A percentile compares a stretch with the other conserved stretches of the same genome.
Evolutionary conservation across 2,888 invertebrate genomes (phyloP).

Genomic region (Heliconius erato): DNA sequence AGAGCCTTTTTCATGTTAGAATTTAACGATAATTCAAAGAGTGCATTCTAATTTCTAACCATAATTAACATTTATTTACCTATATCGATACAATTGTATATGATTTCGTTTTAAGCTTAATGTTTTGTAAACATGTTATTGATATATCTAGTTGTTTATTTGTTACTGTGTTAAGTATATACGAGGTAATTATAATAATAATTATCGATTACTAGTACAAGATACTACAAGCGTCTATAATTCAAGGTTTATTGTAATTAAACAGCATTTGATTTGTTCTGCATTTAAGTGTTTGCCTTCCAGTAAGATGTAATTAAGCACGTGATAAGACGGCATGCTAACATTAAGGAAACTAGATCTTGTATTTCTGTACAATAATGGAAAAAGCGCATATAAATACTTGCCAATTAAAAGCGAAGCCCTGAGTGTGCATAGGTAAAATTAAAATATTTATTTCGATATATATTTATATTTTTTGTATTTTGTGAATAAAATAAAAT

Average conservation of each 20-base stretch:
- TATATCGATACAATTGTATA: neutral
- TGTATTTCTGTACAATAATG: conserved; percentile 20
- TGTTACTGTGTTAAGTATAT: neutral
- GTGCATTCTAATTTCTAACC: neutral
- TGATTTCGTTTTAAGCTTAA: neutral
- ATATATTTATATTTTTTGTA: neutral
- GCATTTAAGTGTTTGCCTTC: conserved; percentile 32
- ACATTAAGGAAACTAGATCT: conserved; percentile 34
- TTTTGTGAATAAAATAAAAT: neutral
- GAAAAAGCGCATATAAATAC: conserved; percentile 23
- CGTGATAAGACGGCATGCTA: conserved; percentile 38
- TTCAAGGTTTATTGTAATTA: conserved; percentile 47
- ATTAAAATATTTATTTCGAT: neutral
- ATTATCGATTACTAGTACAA: conserved; percentile 24
- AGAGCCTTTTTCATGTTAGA: neutral
- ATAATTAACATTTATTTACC: neutral
- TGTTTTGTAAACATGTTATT: neutral
- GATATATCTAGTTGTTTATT: neutral
- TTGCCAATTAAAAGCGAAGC: conserved; percentile 25
- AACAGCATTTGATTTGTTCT: conserved; percentile 42
- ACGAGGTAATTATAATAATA: neutral
- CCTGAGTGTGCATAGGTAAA: conserved; percentile 11
- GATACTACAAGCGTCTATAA: conserved; percentile 34
- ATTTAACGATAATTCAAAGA: neutral
- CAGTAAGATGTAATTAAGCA: conserved; percentile 43